A percentile compares a stretch with the other conserved stretches of the same genome.
Conservation (phyloP, 2,797 vertebrate species). For the Gallinago nigripennis region DNA sequence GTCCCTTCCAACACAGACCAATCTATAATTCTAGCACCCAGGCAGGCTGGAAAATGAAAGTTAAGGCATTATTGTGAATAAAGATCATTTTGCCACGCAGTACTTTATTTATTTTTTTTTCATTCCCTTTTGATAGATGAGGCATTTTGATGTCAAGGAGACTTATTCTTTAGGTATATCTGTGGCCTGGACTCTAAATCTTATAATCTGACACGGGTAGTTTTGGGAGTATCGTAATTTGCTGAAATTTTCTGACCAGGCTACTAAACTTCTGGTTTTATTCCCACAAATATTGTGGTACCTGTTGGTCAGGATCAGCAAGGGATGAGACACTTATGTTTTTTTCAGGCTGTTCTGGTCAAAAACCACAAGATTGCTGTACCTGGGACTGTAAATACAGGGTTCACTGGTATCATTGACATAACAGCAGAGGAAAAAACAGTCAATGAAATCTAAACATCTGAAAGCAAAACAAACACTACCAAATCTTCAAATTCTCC, state of each 20-base stretch:
- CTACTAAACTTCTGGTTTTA: not conserved
- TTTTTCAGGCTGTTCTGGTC: not conserved
- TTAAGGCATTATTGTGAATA: not conserved
- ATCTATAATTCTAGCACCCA: not conserved
- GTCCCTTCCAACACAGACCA: not conserved
- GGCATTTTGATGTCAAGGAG: not conserved
- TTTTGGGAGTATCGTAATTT: fast-evolving
- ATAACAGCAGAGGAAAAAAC: not conserved
- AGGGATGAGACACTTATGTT: fast-evolving
- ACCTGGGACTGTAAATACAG: not conserved
- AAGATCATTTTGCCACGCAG: not conserved
- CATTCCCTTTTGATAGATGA: not conserved
- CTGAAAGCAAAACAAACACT: not conserved
- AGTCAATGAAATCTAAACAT: not conserved
- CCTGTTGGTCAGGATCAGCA: not conserved
- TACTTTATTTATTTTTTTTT: not conserved
- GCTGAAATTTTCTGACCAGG: not conserved
- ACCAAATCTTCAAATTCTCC: not conserved
- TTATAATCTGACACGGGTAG: not conserved
- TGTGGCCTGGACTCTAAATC: fast-evolving
- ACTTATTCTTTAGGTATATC: not conserved
- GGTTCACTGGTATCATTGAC: not conserved
- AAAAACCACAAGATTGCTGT: fast-evolving
- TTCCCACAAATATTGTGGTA: fast-evolving
- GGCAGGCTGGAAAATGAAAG: not conserved